phyloP scores from a whole-genome alignment of 2,113 vertebrate species.

The Hyperopisus bebe region DNA sequence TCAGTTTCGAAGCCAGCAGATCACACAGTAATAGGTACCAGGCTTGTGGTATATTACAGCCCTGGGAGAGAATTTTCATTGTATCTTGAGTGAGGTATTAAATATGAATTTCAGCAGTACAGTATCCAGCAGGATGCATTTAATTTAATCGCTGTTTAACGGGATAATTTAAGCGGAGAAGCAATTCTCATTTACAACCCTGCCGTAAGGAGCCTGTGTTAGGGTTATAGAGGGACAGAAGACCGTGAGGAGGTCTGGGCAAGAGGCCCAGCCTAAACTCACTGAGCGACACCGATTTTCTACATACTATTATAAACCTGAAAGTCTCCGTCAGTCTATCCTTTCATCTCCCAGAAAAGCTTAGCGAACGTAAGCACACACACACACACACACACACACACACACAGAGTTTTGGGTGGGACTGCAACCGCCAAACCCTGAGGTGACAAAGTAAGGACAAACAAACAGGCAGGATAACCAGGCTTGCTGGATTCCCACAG shows the following conservation, averaged over 20 bases:
- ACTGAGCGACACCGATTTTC: neutral
- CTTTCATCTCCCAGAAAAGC: neutral
- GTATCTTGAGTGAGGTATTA: neutral
- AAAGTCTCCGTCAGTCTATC: neutral
- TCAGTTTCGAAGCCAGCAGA: neutral
- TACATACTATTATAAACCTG: neutral
- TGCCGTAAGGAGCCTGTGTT: neutral
- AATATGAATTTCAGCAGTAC: neutral
- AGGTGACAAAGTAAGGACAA: neutral
- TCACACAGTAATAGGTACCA: neutral
- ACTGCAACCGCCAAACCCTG: neutral
- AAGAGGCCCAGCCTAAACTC: neutral
- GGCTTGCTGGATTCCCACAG: neutral
- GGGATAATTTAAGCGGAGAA: neutral
- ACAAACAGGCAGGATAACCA: neutral
- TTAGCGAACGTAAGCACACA: neutral
- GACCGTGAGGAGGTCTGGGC: neutral
- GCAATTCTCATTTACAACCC: constrained; percentile 2
- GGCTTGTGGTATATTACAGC: neutral
- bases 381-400: too few relatives aligned
- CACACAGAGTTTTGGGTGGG: neutral
- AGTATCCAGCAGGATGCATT: neutral
- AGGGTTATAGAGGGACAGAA: neutral
- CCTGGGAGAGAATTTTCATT: neutral
- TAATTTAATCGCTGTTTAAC: constrained; percentile 4